These are phyloP conservation scores for Pterostichus madidus DNA, from an alignment of 2,888 invertebrate genomes.

Conservation along the genomic window DNA sequence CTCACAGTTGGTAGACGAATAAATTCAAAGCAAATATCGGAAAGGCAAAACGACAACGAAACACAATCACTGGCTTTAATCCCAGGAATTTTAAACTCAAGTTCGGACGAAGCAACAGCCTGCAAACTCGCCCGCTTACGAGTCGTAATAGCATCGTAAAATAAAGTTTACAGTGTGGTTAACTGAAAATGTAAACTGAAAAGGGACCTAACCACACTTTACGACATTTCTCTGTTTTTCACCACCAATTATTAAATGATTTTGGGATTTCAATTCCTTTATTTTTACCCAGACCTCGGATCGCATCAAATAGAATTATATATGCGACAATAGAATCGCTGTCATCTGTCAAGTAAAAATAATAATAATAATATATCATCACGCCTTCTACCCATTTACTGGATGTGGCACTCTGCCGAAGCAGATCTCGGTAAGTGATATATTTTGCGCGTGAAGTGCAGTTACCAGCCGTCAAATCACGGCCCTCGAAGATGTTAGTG, in stretches of 20 bases:
- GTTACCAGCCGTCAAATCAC: too few relatives aligned
- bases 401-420: too few relatives aligned
- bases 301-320: too few relatives aligned
- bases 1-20: slow-evolving; percentile 6
- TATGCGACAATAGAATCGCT: too few relatives aligned
- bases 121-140: slow-evolving; percentile 10
- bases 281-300: too few relatives aligned
- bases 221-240: slow-evolving; percentile 45
- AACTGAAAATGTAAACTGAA: slow-evolving; percentile 67
- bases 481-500: too few relatives aligned
- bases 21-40: slow-evolving; percentile 32
- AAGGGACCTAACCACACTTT: slow-evolving; percentile 65
- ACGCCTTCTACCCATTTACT: too few relatives aligned
- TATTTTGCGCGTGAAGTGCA: too few relatives aligned
- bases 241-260: slow-evolving; percentile 62
- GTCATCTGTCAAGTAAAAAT: too few relatives aligned
- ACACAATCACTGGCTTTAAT: slow-evolving; percentile 18
- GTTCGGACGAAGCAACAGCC: slow-evolving; percentile 30
- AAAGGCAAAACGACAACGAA: slow-evolving; percentile 31
- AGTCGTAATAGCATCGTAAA: slow-evolving; percentile 65
- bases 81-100: slow-evolving; percentile 28
- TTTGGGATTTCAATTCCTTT: slow-evolving; percentile 28
- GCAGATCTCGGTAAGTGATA: too few relatives aligned
- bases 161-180: slow-evolving; percentile 66
- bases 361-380: too few relatives aligned